These are phyloP conservation scores for Kuschelorhynchus macadamiae DNA, from an alignment of 2,888 invertebrate genomes.

Conservation along the genomic window DNA sequence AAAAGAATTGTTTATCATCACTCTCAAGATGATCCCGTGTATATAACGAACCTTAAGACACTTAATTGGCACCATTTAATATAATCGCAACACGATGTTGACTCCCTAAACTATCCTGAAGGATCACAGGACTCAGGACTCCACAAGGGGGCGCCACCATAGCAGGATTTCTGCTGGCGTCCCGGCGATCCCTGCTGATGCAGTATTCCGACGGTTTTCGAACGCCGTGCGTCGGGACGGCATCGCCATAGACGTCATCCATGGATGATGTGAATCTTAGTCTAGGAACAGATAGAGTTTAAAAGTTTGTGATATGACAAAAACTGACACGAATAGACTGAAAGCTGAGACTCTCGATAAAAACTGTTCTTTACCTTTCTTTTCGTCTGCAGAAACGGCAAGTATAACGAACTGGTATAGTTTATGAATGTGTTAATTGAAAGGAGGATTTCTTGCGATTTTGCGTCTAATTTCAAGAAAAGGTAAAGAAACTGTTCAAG, in stretches of 20 bases:
- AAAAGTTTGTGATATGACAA: background rate
- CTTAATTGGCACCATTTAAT: slow-evolving; percentile 22
- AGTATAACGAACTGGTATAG: slow-evolving; percentile 4
- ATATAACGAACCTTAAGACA: slow-evolving; percentile 4
- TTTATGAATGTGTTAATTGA: background rate
- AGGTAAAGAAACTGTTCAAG: background rate
- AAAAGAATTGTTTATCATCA: background rate
- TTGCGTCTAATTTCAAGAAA: background rate
- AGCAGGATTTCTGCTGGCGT: slow-evolving; percentile 58
- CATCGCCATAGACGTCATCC: slow-evolving; percentile 33
- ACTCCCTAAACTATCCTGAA: slow-evolving; percentile 42
- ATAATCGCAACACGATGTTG: slow-evolving; percentile 23
- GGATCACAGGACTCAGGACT: slow-evolving; percentile 45
- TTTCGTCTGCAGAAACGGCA: background rate
- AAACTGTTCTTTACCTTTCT: background rate
- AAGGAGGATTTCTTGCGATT: background rate
- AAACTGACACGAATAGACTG: slow-evolving; percentile 1
- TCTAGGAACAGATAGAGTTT: background rate
- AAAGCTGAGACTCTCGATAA: background rate
- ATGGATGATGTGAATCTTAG: slow-evolving; percentile 23
- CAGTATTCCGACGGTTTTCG: slow-evolving; percentile 66
- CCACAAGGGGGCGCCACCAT: slow-evolving; percentile 65
- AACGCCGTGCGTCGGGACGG: slow-evolving; percentile 63
- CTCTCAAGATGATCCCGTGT: background rate
- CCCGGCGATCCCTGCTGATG: slow-evolving; percentile 67